Base-by-base conservation (phyloP, 2,797 vertebrate species). In the Notolabrus celidotus region DNA sequence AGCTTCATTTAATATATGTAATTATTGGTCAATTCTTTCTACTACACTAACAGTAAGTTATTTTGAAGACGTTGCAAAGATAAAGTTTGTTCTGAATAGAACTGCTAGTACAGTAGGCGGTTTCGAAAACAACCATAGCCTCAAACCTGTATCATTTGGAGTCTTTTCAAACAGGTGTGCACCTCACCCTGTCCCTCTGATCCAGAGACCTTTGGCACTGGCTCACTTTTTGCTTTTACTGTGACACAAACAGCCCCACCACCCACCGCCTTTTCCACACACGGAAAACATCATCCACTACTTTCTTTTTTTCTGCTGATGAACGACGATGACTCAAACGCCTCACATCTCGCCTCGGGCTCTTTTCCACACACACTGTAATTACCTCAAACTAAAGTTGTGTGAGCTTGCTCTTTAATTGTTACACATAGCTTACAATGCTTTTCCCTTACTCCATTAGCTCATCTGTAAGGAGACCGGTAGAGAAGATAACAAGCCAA, bases 331-430 rank as follows among this genome's bases (percentile, higher is more conserved):
- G 78, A 73, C 73, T 70, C 36, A 66, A 63, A 38, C 2, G 34
- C 72, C 43, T 83, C 74, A 57, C 78, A 80, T 69, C 59, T 85
- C 22, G 58, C 82, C 69, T 20, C 0, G 5, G 66, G 76, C 78
- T 71, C 39, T 27, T 31, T 34, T 54, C 38, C 74, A 25, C 51
- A 57, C 58, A 8, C 23, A 5, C 68, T 82, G 50, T 67, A 67
- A 85, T 88, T 84, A 84, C 69, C 16, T 23, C 54, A 72, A 67
- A 83, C 60, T 67, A 74, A 43, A 12, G 69, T 41, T 57, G 64
- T 63, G 54, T 10, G 29, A 73, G 66, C 23, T 19, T 33, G 41
- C n/a, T n/a, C n/a, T 57, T 55, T 85, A 66, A 78, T 77, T 70
- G 72, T 62, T 53, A 49, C 69, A 63, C 36, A 39, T 4, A 34